phyloP scores from a whole-genome alignment of 2,113 vertebrate species.

The Gila orcuttii region DNA sequence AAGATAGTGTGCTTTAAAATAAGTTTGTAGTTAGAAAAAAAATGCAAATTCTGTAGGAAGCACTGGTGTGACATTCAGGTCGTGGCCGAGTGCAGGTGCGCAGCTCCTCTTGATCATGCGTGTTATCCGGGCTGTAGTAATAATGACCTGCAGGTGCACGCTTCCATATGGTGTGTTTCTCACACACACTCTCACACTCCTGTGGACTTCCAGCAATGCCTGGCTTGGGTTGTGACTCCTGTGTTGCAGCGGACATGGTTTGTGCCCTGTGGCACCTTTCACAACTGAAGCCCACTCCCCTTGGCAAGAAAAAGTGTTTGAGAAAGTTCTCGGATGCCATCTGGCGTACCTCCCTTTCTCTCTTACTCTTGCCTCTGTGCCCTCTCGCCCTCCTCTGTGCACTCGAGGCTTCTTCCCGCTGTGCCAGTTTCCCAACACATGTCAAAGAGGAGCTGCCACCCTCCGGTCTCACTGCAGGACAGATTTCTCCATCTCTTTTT shows the following conservation, averaged over 20 bases:
- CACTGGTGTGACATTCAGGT: neutral
- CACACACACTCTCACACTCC: constrained; percentile 26
- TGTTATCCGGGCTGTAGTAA: constrained; percentile 24
- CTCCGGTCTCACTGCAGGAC: constrained; percentile 36
- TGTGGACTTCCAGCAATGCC: constrained; percentile 25
- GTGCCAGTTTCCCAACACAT: constrained; percentile 55
- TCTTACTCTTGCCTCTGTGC: constrained; percentile 15
- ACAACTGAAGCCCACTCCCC: constrained; percentile 47
- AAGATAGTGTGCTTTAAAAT: neutral
- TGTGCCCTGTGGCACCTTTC: constrained; percentile 43
- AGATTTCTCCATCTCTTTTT: constrained; percentile 21
- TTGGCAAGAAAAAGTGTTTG: constrained; percentile 54
- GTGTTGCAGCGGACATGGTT: constrained; percentile 35
- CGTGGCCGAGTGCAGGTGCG: constrained; percentile 4
- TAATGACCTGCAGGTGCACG: constrained; percentile 37
- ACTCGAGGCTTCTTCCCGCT: constrained; percentile 31
- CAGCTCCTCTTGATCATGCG: constrained; percentile 24
- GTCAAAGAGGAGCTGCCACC: constrained; percentile 46
- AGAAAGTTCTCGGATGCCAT: constrained; percentile 57
- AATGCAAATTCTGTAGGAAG: neutral
- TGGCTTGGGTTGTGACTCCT: constrained; percentile 35
- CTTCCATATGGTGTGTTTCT: constrained; percentile 47
- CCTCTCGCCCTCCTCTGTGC: constrained; percentile 20
- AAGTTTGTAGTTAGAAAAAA: neutral
- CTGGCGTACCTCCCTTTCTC: constrained; percentile 50